phyloP scores from a whole-genome alignment of 2,888 invertebrate species.

The Cheiracanthium punctorium region DNA sequence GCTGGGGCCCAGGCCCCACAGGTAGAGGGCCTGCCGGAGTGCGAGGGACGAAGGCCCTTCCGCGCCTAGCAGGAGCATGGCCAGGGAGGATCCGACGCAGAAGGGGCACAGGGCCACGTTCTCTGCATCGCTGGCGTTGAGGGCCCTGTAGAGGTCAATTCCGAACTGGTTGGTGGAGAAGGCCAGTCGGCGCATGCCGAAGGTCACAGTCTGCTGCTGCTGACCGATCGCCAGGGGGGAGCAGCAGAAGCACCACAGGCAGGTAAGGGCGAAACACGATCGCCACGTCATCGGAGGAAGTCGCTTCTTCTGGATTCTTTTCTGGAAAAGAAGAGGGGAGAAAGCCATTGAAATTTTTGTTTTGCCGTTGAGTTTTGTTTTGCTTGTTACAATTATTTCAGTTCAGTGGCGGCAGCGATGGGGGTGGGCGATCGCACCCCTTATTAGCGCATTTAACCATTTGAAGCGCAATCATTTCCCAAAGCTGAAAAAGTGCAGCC shows the following conservation, averaged over 20 bases:
- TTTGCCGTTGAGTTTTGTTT: too few species aligned
- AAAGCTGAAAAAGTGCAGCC: too few species aligned
- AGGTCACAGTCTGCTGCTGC: constrained; percentile 69
- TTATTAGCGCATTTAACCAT: too few species aligned
- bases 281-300: too few species aligned
- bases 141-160: constrained; percentile 71
- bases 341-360: too few species aligned
- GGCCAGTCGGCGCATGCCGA: constrained; percentile 72
- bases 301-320: too few species aligned
- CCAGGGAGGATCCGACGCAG: constrained; percentile 72
- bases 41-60: constrained; percentile 69
- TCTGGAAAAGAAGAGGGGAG: too few species aligned
- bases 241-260: not conserved
- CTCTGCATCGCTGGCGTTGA: constrained; percentile 57
- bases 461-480: too few species aligned
- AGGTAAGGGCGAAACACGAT: not conserved
- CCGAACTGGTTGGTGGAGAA: constrained; percentile 73
- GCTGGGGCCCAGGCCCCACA: constrained; percentile 72
- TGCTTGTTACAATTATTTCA: too few species aligned
- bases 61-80: constrained; percentile 72
- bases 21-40: constrained; percentile 72
- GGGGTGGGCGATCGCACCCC: too few species aligned
- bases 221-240: not conserved
- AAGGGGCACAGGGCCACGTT: constrained; percentile 72
- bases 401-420: too few species aligned